Conservation (phyloP, 2,888 invertebrate species). For the Phania funesta region DNA sequence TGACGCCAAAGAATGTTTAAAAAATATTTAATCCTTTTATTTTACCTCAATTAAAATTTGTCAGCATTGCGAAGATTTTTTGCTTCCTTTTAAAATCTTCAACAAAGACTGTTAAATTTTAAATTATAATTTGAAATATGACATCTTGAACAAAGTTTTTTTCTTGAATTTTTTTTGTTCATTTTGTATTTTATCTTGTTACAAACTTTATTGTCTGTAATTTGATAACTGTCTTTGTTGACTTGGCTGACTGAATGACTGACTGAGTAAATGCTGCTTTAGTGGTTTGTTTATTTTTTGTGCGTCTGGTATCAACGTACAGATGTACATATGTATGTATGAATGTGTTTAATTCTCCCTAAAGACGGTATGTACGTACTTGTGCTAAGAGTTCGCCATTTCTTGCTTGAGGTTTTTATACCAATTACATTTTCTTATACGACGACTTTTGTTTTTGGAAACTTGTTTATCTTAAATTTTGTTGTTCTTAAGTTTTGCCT, state of each 20-base stretch:
- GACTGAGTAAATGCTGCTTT: constrained; percentile 37
- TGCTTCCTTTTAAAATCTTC: not conserved
- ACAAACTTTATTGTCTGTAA: constrained; percentile 54
- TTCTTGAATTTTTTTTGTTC: constrained; percentile 3
- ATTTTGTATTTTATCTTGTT: constrained; percentile 19
- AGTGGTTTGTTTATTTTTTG: constrained; percentile 16
- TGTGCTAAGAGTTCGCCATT: constrained; percentile 7
- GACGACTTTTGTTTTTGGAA: constrained; percentile 37
- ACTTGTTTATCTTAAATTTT: constrained; percentile 38
- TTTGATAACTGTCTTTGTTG: constrained; percentile 53
- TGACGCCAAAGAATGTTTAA: not conserved
- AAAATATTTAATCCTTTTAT: not conserved
- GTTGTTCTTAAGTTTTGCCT: constrained; percentile 8
- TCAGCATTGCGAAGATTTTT: not conserved
- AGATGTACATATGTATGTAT: not conserved
- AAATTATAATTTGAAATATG: constrained; percentile 54
- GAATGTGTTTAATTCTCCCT: constrained; percentile 27
- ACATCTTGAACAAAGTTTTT: constrained; percentile 36
- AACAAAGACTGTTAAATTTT: constrained; percentile 5
- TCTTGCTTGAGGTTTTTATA: constrained; percentile 39
- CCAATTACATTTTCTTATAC: constrained; percentile 46
- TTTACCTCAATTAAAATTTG: constrained; percentile 5
- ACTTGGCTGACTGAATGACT: constrained; percentile 26
- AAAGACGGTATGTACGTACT: constrained; percentile 15
- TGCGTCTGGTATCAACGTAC: not conserved